Evolutionary conservation across 2,888 invertebrate species (phyloP).

Genomic region (Thecophora atra): DNA sequence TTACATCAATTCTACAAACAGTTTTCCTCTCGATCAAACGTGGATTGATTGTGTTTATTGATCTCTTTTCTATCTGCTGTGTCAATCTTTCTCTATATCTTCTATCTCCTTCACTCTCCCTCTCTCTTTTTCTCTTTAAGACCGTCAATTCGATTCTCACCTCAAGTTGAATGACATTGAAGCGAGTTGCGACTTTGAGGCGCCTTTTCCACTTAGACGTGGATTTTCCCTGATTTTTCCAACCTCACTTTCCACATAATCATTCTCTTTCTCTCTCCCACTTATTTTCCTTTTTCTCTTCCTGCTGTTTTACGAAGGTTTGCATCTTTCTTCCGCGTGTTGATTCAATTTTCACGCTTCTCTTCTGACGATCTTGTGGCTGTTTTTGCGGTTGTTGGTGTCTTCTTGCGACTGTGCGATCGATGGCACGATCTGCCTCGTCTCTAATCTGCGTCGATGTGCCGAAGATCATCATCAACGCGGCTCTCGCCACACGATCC

Average conservation of each 20-base stretch:
- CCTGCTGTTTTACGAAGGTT: not conserved
- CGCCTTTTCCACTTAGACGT: no score
- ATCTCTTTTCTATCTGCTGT: not conserved
- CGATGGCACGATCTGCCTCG: not conserved
- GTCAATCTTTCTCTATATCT: not conserved
- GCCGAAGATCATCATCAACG: not conserved
- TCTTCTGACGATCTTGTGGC: not conserved
- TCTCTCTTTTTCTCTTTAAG: not conserved
- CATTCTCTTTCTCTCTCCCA: not conserved
- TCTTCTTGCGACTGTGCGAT: not conserved
- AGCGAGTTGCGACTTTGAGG: slow-evolving; percentile 17
- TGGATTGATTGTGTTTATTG: not conserved
- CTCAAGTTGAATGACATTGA: slow-evolving; percentile 37
- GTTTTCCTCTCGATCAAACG: not conserved
- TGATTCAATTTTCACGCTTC: not conserved
- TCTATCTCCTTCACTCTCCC: not conserved
- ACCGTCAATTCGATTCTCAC: slow-evolving; percentile 3
- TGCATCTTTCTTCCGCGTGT: not conserved
- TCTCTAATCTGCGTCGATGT: not conserved
- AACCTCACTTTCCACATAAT: no score
- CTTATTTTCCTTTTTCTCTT: not conserved
- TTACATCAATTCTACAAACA: not conserved
- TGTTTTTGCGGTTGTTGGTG: not conserved
- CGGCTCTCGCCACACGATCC: not conserved
- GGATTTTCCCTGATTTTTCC: no score